Base-by-base conservation (phyloP, 2,888 invertebrate species). In the Diachrysia chrysitis region DNA sequence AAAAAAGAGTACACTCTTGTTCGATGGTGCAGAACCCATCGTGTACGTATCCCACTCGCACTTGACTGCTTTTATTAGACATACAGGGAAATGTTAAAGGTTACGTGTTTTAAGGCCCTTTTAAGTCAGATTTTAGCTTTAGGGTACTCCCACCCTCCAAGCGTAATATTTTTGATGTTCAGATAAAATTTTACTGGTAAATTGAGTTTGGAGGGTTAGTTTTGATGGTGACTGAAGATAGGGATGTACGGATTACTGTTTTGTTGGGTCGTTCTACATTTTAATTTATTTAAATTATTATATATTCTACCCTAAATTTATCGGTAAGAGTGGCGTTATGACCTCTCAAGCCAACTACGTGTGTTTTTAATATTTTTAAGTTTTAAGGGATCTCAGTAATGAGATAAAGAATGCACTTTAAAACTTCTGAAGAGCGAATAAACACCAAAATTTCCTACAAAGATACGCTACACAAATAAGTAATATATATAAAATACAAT, bases 161-260 rank as follows among this genome's bases (percentile, higher is more conserved):
- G 71, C 63, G 82, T 76, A 76, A 80, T 82, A 82, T 80, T 79
- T 80, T 82, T 79, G 82, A 81, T 81, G 71, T 21, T 62, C 35
- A 71, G 82, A 82, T 82, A 80, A 80, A 80, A 76, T 82, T 76
- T 74, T 71, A 82, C 79, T 82, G 60, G 67, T 69, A 71, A 79
- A 81, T 81, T 73, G 70, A 71, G 79, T 79, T 73, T 69, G 60
- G 32, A 64, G 58, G 61, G 69, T 61, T 58, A 78, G 19, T 66
- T 32, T 32, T 58, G 65, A 82, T 73, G 55, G 65, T 63, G 53
- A 21, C 21, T 7, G n/a, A 53, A 71, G 69, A 71, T 64, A 67
- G 37, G 10, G 42, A 61, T 58, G 72, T 16, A 57, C 5, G 0
- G 21, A 16, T 46, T 58, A 42, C 23, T 53, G 16, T 17, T 32